Percentiles rank a stretch among this genome's conserved stretches.
phyloP scores from a whole-genome alignment of 2,888 invertebrate genomes.

The Argyresthia albistria region DNA sequence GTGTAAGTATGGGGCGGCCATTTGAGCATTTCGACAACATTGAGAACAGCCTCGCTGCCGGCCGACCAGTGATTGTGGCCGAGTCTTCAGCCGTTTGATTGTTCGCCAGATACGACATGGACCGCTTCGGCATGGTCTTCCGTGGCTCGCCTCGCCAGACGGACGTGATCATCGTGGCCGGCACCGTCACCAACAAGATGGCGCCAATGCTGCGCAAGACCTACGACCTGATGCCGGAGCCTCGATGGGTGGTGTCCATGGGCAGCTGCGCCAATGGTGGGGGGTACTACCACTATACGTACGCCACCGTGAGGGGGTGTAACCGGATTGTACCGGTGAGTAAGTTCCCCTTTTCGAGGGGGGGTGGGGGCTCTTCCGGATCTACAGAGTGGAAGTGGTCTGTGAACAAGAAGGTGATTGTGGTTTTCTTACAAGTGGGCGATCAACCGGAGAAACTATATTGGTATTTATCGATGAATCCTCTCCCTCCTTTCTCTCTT shows the following conservation, averaged over 20 bases:
- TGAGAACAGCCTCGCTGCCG: no score
- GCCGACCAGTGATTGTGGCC: no score
- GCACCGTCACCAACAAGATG: constrained; percentile 99
- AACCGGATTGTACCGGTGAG: constrained; percentile 55
- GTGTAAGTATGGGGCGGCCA: no score
- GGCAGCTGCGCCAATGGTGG: constrained; percentile 99
- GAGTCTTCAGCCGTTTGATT: background rate
- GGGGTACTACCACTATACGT: constrained; percentile 99
- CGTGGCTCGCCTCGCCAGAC: constrained; percentile 97
- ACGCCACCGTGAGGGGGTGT: constrained; percentile 85
- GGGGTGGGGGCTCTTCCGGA: no score
- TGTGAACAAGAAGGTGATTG: no score
- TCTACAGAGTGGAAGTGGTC: background rate
- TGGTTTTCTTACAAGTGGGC: background rate
- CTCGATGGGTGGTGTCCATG: constrained; percentile 98
- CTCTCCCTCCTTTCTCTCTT: no score
- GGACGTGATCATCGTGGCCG: constrained; percentile 98
- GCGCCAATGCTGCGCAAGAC: constrained; percentile 96
- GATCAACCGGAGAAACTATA: no score
- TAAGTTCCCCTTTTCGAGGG: background rate
- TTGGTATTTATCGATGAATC: no score
- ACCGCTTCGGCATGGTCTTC: constrained; percentile 96
- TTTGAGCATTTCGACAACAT: no score
- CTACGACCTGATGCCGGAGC: constrained; percentile 97
- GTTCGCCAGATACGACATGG: constrained; percentile 90